These are phyloP conservation scores for Lithodes maja DNA, from an alignment of 2,888 invertebrate species.

Conservation along the genomic window DNA sequence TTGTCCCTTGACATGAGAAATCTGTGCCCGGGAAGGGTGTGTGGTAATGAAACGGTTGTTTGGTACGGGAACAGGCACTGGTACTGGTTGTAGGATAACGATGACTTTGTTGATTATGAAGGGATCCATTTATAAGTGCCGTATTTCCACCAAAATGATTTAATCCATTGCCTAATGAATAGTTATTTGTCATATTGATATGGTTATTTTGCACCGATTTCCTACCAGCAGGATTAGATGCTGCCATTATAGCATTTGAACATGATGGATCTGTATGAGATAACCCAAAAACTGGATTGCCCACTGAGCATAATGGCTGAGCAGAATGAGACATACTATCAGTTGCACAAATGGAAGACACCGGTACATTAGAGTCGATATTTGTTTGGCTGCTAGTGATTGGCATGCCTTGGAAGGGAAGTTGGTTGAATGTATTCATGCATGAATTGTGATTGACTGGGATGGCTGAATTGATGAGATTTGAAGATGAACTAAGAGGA, in stretches of 20 bases:
- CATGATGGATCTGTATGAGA: conserved; percentile 35
- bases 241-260: conserved; percentile 22
- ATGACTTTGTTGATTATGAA: conserved; percentile 32
- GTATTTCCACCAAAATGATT: conserved; percentile 35
- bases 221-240: conserved; percentile 37
- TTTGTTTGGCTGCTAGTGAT: conserved; percentile 38
- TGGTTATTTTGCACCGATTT: conserved; percentile 40
- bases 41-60: conserved; percentile 43
- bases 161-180: conserved; percentile 37
- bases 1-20: conserved; percentile 31
- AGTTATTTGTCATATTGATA: conserved; percentile 25
- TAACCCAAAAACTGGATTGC: conserved; percentile 46
- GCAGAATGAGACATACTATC: conserved; percentile 19
- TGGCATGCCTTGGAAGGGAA: conserved; percentile 54
- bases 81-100: conserved; percentile 10
- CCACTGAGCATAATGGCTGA: conserved; percentile 51
- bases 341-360: conserved; percentile 15
- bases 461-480: conserved; percentile 38
- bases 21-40: conserved; percentile 39
- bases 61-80: conserved; percentile 3
- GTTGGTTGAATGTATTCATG: conserved; percentile 48
- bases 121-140: not conserved
- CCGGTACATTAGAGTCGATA: conserved; percentile 15
- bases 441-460: conserved; percentile 43
- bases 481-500: conserved; percentile 44